Percentiles rank a stretch among this genome's conserved stretches.
These are phyloP conservation scores for Alexandromys fortis DNA, from an alignment of 2,113 vertebrate genomes.

Conservation along the genomic window DNA sequence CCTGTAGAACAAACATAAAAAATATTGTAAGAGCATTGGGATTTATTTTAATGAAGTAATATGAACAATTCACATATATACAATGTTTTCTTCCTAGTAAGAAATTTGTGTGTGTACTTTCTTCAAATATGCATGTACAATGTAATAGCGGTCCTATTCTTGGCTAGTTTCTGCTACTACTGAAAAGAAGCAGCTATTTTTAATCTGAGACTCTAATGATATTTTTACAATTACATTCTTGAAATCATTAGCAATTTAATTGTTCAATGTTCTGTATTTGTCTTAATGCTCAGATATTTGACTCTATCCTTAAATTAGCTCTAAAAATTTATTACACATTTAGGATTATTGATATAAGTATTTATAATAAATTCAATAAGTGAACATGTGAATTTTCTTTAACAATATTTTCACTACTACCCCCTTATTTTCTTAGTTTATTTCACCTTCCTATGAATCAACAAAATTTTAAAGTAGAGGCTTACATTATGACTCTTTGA, in stretches of 20 bases:
- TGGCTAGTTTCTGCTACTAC: neutral
- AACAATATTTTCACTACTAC: neutral
- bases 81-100: neutral
- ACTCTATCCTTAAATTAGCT: constrained; percentile 15
- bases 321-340: neutral
- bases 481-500: neutral
- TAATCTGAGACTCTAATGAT: neutral
- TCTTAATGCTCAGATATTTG: constrained; percentile 4
- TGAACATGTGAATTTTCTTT: neutral
- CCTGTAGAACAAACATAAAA: neutral
- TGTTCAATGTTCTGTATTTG: neutral
- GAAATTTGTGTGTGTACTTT: neutral
- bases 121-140: neutral
- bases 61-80: neutral
- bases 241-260: neutral
- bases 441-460: neutral
- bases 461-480: neutral
- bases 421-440: constrained; percentile 34
- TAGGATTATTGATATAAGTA: neutral
- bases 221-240: neutral
- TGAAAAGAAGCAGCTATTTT: neutral
- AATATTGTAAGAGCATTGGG: neutral
- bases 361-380: neutral
- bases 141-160: neutral
- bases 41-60: neutral